Evolutionary conservation across 2,797 vertebrate genomes (phyloP).

Genomic region (Columba guinea): DNA sequence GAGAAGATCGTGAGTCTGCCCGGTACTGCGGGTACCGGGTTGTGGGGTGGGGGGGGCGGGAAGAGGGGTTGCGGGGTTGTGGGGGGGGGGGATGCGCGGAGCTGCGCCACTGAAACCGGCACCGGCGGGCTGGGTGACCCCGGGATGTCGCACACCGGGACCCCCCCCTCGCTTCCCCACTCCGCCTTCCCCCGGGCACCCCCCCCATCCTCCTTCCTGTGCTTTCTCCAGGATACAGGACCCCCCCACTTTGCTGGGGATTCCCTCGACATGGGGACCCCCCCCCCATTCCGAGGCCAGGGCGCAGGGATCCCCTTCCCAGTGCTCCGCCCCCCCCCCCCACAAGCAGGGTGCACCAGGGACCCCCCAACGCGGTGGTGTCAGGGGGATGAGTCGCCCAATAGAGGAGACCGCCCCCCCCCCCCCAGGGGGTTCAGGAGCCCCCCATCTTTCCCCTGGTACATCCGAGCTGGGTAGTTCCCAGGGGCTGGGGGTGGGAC

Average conservation of each 20-base stretch:
- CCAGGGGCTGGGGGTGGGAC: too few relatives aligned
- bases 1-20: conserved; percentile 88
- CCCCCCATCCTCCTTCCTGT: too few relatives aligned
- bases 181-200: too few relatives aligned
- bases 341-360: neutral
- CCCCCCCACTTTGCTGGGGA: neutral
- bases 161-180: too few relatives aligned
- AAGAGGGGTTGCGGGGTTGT: too few relatives aligned
- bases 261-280: neutral
- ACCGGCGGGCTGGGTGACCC: neutral
- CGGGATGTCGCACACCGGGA: too few relatives aligned
- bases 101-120: neutral
- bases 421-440: too few relatives aligned
- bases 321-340: neutral
- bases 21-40: neutral
- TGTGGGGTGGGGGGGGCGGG: too few relatives aligned
- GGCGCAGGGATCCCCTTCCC: too few relatives aligned
- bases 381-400: neutral
- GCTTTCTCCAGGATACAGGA: too few relatives aligned
- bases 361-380: neutral
- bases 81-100: neutral
- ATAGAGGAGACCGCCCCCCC: too few relatives aligned
- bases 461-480: neutral
- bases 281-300: neutral
- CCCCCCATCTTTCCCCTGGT: neutral